Evolutionary conservation across 2,888 invertebrate species (phyloP).

Genomic region (Athrips mouffetella): DNA sequence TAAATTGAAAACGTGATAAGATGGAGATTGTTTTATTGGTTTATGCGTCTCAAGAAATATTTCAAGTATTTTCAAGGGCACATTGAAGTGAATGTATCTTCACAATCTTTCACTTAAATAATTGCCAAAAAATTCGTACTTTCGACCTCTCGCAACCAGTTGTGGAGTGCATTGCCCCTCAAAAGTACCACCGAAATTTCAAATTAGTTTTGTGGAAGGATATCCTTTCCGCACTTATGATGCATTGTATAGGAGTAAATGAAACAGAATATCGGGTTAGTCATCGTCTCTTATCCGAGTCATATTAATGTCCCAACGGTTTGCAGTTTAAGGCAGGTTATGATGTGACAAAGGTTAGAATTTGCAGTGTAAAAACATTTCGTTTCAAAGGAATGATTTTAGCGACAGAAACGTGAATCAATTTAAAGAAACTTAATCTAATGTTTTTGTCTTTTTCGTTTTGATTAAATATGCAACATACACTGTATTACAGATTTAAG

Average conservation of each 20-base stretch:
- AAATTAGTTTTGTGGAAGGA: slow-evolving; percentile 54
- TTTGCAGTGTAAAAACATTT: too few relatives aligned
- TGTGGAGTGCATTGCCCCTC: slow-evolving; percentile 68
- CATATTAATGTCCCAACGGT: slow-evolving; percentile 60
- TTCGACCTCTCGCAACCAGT: slow-evolving; percentile 74
- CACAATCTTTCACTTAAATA: slow-evolving; percentile 59
- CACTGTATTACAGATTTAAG: too few relatives aligned
- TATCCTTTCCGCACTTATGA: slow-evolving; percentile 45
- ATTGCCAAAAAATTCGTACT: slow-evolving; percentile 68
- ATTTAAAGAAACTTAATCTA: too few relatives aligned
- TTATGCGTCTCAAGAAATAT: too few relatives aligned
- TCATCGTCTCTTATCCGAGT: slow-evolving; percentile 52
- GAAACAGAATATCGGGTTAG: slow-evolving; percentile 51
- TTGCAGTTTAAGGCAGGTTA: slow-evolving; percentile 73
- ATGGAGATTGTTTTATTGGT: too few relatives aligned
- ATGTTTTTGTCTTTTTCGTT: too few relatives aligned
- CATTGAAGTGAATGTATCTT: neutral
- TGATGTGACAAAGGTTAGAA: too few relatives aligned
- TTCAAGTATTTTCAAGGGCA: neutral
- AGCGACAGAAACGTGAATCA: too few relatives aligned
- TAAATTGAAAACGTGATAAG: too few relatives aligned
- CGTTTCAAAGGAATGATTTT: too few relatives aligned
- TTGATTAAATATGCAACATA: too few relatives aligned
- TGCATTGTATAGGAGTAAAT: slow-evolving; percentile 35
- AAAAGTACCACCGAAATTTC: slow-evolving; percentile 63